Evolutionary conservation across 2,113 vertebrate genomes (phyloP).

Genomic region (Cyphomyrus plagiostoma): DNA sequence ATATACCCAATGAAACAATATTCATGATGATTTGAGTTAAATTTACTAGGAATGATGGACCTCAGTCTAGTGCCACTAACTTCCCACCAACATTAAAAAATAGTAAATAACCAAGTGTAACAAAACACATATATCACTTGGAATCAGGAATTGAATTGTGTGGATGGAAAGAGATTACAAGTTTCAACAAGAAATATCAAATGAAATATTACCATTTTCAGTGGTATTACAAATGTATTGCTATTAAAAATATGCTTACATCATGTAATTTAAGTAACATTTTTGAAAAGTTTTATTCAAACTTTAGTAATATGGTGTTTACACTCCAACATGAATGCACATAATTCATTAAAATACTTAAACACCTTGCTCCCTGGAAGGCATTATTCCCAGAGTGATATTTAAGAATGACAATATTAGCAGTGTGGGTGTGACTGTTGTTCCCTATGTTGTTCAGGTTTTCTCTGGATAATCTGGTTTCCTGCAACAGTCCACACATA

Average conservation of each 20-base stretch:
- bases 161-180: not conserved
- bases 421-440: not conserved
- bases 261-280: not conserved
- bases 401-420: not conserved
- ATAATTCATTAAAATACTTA: not conserved
- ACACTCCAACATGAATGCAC: not conserved
- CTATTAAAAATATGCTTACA: not conserved
- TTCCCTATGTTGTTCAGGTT: too few species aligned
- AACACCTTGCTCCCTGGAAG: not conserved
- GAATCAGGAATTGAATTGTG: not conserved
- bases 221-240: not conserved
- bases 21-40: too few species aligned
- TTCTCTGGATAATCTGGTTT: not conserved
- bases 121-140: not conserved
- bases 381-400: not conserved
- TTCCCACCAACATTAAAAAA: not conserved
- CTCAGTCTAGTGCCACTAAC: not conserved
- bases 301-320: not conserved
- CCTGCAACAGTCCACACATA: not conserved
- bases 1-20: too few species aligned
- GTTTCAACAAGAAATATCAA: not conserved
- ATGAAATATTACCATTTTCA: not conserved
- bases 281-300: not conserved
- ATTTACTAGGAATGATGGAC: not conserved
- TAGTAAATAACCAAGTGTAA: not conserved